Percentiles rank a stretch among this genome's conserved stretches.
These are phyloP conservation scores for Diabrotica balteata DNA, from an alignment of 2,888 invertebrate species.

Conservation along the genomic window DNA sequence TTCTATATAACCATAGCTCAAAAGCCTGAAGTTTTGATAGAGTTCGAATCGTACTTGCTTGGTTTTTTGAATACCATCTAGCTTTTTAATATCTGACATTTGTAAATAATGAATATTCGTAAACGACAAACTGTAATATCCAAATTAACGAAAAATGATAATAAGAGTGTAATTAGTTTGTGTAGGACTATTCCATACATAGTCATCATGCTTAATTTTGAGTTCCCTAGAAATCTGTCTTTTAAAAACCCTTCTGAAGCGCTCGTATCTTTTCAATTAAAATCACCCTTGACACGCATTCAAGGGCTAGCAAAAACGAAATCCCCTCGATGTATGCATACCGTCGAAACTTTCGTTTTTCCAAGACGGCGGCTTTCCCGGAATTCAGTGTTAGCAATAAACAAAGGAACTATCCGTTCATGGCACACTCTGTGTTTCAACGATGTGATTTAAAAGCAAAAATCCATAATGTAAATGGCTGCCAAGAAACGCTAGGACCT, in stretches of 20 bases:
- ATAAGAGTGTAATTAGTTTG: no score
- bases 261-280: neutral
- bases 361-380: neutral
- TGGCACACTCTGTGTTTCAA: conserved; percentile 23
- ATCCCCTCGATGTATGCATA: neutral
- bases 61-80: no score
- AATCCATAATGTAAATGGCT: conserved; percentile 37
- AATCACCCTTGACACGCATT: conserved; percentile 1
- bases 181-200: no score
- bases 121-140: no score
- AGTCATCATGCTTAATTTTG: no score
- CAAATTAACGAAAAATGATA: no score
- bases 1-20: no score
- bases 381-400: conserved; percentile 1
- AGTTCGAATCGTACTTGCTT: no score
- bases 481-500: conserved; percentile 14
- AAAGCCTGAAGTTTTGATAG: no score
- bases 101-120: no score
- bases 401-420: conserved; percentile 23
- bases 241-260: neutral
- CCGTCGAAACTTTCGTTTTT: conserved; percentile 5
- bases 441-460: conserved; percentile 17
- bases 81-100: no score
- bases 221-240: no score
- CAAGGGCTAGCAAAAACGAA: neutral